Evolutionary conservation across 1,140 invertebrate genomes (phyloP), one percentile per base, ranked within the genome.

Genomic region (Trachymyrmex cornetzi): DNA sequence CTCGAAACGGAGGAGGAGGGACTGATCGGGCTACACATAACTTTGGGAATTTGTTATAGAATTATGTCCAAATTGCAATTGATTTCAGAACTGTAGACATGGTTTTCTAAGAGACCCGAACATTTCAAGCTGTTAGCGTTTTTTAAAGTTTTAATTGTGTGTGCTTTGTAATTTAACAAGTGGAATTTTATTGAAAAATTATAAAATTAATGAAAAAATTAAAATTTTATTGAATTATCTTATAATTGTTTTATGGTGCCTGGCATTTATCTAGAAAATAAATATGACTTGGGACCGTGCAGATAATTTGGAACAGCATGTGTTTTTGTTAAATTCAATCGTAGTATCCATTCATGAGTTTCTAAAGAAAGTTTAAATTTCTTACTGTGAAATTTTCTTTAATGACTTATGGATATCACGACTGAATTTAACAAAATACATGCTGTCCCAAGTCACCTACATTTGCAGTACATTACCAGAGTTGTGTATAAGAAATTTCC

Each of bases 1-100:
- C 90, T 93, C 14, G 85, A 55, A 1, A 91, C n/a, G 19, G 93
- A 93, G 1, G 92, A 90, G 14, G 88, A 86, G 38, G 93, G 67
- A 63, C 93, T 93, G 44, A 38, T 69, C 22, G 69, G 55, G 14
- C 69, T 61, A 14, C 27, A 57, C 0, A 74, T 34, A 82, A 75
- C 69, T 84, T 63, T 34, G 14, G 34, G 27, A 5, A 61, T 19
- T 71, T 9, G 27, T 44, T 19, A 66, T 1, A 2, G 12, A 57
- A 57, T 57, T 74, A 57, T 75, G 72, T 81, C 16, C 3, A 57
- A n/a, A 69, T 69, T 69, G 2, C 38, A 69, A 69, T 7, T 6
- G 30, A 69, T 16, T 12, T 11, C n/a, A 22, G 12, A 30, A 48
- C n/a, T 12, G 24, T 12, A 67, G 6, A 63, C 19, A 3, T 9